Conservation (phyloP, 2,888 invertebrate species). For the Scaptomyza polygonia region DNA sequence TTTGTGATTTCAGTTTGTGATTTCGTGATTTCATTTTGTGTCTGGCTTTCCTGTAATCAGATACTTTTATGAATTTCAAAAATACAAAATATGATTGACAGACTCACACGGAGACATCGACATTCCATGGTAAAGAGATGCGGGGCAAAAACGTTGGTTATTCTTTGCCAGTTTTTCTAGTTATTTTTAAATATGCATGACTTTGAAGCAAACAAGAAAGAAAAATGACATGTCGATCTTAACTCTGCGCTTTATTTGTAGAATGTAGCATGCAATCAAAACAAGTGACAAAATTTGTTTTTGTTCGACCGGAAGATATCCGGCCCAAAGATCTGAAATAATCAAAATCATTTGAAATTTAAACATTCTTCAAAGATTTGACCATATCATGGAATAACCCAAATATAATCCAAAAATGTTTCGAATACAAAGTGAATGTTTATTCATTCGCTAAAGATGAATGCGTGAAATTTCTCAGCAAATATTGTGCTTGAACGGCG, state of each 20-base stretch:
- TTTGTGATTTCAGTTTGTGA: slow-evolving; percentile 80
- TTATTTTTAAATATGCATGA: slow-evolving; percentile 75
- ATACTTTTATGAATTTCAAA: slow-evolving; percentile 80
- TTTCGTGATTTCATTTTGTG: slow-evolving; percentile 79
- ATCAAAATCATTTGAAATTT: background rate
- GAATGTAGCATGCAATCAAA: slow-evolving; percentile 37
- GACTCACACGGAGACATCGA: slow-evolving; percentile 52
- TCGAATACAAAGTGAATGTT: slow-evolving; percentile 56
- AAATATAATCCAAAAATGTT: slow-evolving; percentile 25
- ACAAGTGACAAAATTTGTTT: slow-evolving; percentile 1
- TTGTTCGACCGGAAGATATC: slow-evolving; percentile 8
- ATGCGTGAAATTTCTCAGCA: slow-evolving; percentile 69
- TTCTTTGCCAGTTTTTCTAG: slow-evolving; percentile 56
- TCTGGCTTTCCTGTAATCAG: slow-evolving; percentile 79
- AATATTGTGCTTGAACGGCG: slow-evolving; percentile 55
- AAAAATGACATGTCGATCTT: slow-evolving; percentile 72
- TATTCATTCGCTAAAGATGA: slow-evolving; percentile 47
- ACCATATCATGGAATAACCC: slow-evolving; percentile 1
- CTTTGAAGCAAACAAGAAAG: slow-evolving; percentile 70
- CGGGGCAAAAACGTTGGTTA: slow-evolving; percentile 56
- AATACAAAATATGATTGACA: slow-evolving; percentile 79
- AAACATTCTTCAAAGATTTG: background rate
- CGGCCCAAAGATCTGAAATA: background rate
- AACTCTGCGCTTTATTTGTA: slow-evolving; percentile 28
- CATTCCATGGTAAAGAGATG: slow-evolving; percentile 6